Percentiles rank a stretch among this genome's conserved stretches.
These are phyloP conservation scores for Eristalis arbustorum DNA, from an alignment of 2,888 invertebrate genomes.

Conservation along the genomic window DNA sequence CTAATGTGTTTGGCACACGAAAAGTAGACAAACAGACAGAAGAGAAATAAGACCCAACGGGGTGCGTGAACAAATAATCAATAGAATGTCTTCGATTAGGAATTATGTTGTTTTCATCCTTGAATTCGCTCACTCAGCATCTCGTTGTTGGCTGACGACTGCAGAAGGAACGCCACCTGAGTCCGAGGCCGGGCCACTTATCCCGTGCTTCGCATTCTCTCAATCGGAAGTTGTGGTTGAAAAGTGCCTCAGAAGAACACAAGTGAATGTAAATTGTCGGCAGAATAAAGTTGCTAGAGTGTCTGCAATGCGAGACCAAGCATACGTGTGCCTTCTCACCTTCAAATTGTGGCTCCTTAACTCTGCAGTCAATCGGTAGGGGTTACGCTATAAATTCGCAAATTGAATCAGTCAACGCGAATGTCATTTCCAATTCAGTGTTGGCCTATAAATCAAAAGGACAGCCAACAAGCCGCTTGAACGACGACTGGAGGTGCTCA, in stretches of 20 bases:
- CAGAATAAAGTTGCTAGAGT: neutral
- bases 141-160: conserved; percentile 8
- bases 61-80: conserved; percentile 19
- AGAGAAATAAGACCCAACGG: neutral
- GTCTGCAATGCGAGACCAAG: neutral
- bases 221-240: neutral
- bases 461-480: neutral
- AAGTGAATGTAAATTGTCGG: neutral
- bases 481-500: neutral
- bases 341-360: neutral
- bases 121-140: conserved; percentile 8
- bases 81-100: conserved; percentile 31
- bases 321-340: neutral
- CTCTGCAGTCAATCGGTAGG: neutral
- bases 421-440: conserved; percentile 1
- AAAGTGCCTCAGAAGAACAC: neutral
- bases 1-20: conserved; percentile 23
- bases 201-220: conserved; percentile 12
- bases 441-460: conserved; percentile 14
- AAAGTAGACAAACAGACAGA: neutral
- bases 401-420: conserved; percentile 6
- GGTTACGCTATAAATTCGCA: conserved; percentile 1
- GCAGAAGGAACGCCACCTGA: conserved; percentile 7
- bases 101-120: conserved; percentile 22
- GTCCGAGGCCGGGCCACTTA: conserved; percentile 6